These are phyloP conservation scores for Empis stercorea DNA, from an alignment of 2,888 invertebrate species.

Conservation along the genomic window DNA sequence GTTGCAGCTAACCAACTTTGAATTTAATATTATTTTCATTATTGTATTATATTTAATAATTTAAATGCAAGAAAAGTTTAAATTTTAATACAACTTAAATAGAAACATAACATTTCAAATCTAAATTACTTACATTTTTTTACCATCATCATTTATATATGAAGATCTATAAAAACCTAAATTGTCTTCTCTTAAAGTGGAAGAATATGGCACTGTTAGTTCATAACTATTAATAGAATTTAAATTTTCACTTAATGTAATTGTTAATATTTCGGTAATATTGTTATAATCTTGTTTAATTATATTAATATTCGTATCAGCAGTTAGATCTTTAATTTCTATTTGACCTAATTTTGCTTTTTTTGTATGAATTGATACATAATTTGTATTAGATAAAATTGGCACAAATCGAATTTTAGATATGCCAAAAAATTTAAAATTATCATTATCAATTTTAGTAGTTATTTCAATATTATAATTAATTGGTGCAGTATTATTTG, in stretches of 20 bases:
- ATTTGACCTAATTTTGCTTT: constrained; percentile 3
- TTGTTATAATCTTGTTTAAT: background rate
- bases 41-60: background rate
- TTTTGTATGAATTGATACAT: constrained; percentile 26
- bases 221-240: constrained; percentile 27
- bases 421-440: constrained; percentile 32
- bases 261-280: background rate
- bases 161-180: constrained; percentile 48
- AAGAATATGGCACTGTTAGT: constrained; percentile 41
- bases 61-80: too few relatives aligned
- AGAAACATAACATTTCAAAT: background rate
- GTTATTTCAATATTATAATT: constrained; percentile 41
- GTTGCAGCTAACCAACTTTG: constrained; percentile 40
- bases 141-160: constrained; percentile 25
- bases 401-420: constrained; percentile 34
- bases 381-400: constrained; percentile 25
- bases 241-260: background rate
- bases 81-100: too few relatives aligned
- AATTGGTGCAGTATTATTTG: constrained; percentile 39
- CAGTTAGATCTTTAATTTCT: background rate
- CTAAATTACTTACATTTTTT: background rate
- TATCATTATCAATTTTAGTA: constrained; percentile 36
- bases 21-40: background rate
- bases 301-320: too few relatives aligned
- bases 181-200: constrained; percentile 43